Conservation (phyloP, 1,140 invertebrate species). For the Calliphora vicina region DNA sequence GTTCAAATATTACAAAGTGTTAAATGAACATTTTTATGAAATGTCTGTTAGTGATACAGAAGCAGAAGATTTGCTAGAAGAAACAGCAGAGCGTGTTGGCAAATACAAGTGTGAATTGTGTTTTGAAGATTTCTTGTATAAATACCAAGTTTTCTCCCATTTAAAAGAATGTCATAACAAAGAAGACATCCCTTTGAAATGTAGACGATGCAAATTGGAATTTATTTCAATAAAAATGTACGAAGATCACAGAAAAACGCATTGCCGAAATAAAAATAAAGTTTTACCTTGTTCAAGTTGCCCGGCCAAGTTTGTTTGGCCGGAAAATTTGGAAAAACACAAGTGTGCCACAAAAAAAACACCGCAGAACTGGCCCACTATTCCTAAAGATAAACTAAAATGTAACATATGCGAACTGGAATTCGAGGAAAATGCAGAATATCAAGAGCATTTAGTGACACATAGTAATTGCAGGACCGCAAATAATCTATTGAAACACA, state of each 20-base stretch:
- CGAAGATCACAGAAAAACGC: constrained; percentile 45
- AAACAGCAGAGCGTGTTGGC: background rate
- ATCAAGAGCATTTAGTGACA: constrained; percentile 17
- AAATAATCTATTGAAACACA: constrained; percentile 46
- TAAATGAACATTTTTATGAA: constrained; percentile 55
- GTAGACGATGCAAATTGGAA: constrained; percentile 48
- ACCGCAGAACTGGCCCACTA: background rate
- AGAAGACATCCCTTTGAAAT: constrained; percentile 41
- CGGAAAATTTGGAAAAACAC: constrained; percentile 50
- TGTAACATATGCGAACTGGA: constrained; percentile 35
- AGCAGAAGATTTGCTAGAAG: background rate
- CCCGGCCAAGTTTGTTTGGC: constrained; percentile 57
- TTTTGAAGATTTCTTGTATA: constrained; percentile 42
- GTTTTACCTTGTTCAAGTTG: constrained; percentile 48
- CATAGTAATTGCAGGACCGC: background rate
- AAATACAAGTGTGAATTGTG: constrained; percentile 49
- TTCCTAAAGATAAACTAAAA: background rate
- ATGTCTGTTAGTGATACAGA: constrained; percentile 53
- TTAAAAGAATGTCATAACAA: constrained; percentile 46
- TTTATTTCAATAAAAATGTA: constrained; percentile 48
- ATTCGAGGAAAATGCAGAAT: constrained; percentile 26
- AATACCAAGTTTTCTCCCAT: constrained; percentile 48
- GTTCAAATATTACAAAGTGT: constrained; percentile 46
- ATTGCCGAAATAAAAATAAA: constrained; percentile 48
- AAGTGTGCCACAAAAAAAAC: constrained; percentile 39